Percentiles rank a stretch among this genome's conserved stretches.
Evolutionary conservation across 2,113 vertebrate species (phyloP).

Genomic region (Paradoxurus hermaphroditus): DNA sequence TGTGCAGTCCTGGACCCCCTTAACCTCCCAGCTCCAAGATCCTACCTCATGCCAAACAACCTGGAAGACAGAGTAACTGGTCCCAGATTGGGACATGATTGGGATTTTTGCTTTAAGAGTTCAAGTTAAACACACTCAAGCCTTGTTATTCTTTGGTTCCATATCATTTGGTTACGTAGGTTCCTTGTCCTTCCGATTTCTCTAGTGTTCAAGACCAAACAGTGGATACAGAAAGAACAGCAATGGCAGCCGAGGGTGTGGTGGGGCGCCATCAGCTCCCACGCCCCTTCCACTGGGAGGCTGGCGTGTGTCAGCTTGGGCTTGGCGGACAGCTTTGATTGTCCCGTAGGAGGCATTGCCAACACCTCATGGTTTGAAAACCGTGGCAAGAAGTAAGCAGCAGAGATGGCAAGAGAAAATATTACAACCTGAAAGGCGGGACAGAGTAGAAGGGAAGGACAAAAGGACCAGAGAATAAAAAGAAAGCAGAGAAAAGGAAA

Average conservation of each 20-base stretch:
- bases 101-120: not conserved
- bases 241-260: not conserved
- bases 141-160: not conserved
- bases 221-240: not conserved
- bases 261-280: accelerated
- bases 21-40: not conserved
- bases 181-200: not conserved
- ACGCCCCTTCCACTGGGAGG: accelerated
- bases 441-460: not conserved
- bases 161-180: not conserved
- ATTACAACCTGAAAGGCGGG: not conserved
- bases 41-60: not conserved
- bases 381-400: not conserved
- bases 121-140: not conserved
- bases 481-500: not conserved
- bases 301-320: not conserved
- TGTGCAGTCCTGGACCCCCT: not conserved
- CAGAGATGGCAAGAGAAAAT: not conserved
- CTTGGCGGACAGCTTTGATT: not conserved
- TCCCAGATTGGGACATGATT: not conserved
- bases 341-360: not conserved
- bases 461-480: not conserved
- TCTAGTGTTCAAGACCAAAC: not conserved
- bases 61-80: not conserved
- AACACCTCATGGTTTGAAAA: not conserved